These are phyloP conservation scores for Xestia rhomboidea DNA, from an alignment of 2,888 invertebrate species.

Conservation along the genomic window DNA sequence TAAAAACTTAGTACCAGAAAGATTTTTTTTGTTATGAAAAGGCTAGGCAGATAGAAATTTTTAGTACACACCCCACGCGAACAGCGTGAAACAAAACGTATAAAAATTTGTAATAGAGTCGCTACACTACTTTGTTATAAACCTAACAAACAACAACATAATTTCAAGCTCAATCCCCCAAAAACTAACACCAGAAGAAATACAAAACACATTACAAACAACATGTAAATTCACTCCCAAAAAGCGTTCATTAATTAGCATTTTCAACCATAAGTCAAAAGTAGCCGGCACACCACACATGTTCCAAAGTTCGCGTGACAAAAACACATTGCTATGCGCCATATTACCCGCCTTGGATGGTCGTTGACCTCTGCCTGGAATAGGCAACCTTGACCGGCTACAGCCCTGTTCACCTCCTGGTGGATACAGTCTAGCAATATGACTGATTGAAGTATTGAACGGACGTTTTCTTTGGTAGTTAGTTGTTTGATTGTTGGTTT, in stretches of 20 bases:
- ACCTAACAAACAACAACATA: background rate
- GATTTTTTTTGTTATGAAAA: too few relatives aligned
- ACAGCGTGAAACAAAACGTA: background rate
- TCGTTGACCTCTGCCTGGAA: conserved; percentile 82
- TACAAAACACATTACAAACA: conserved; percentile 30
- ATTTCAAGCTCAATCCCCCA: background rate
- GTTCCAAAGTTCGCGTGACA: conserved; percentile 80
- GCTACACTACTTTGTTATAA: background rate
- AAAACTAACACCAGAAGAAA: conserved; percentile 14
- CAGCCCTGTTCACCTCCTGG: conserved; percentile 72
- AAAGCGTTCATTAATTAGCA: conserved; percentile 55
- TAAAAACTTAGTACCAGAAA: background rate
- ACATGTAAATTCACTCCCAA: conserved; percentile 52
- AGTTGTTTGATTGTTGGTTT: conserved; percentile 11
- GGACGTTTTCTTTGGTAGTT: conserved; percentile 1
- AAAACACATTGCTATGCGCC: conserved; percentile 72
- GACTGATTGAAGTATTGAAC: conserved; percentile 5
- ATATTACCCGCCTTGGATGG: conserved; percentile 69
- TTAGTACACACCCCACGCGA: background rate
- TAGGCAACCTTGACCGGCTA: conserved; percentile 85
- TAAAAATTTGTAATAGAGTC: background rate
- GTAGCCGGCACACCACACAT: conserved; percentile 69
- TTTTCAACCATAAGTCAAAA: conserved; percentile 56
- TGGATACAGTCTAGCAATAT: conserved; percentile 16
- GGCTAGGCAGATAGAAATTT: background rate